These are phyloP conservation scores for Pollenia labialis DNA, from an alignment of 2,888 invertebrate genomes.

Conservation along the genomic window DNA sequence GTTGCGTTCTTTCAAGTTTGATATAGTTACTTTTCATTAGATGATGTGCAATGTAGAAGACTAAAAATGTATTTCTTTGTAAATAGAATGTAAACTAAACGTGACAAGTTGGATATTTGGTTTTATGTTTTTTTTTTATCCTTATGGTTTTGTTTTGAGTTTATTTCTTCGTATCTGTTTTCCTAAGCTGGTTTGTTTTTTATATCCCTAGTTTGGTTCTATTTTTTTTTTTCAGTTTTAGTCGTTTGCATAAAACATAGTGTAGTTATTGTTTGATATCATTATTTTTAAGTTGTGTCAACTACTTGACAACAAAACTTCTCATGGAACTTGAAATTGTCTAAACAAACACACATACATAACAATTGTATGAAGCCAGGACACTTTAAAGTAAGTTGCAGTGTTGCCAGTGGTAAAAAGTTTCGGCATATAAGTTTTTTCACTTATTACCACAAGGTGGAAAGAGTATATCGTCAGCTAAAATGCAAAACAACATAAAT, in stretches of 20 bases:
- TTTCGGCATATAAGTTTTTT: too few relatives aligned
- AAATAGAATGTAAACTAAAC: conserved; percentile 66
- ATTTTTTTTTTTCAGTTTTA: conserved; percentile 8
- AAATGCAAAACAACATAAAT: too few relatives aligned
- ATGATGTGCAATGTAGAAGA: conserved; percentile 42
- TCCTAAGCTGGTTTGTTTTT: conserved; percentile 17
- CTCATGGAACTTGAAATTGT: conserved; percentile 60
- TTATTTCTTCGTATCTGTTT: neutral
- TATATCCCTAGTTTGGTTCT: conserved; percentile 18
- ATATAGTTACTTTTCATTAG: conserved; percentile 67
- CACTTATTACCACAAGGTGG: too few relatives aligned
- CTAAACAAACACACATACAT: conserved; percentile 22
- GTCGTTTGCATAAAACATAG: conserved; percentile 63
- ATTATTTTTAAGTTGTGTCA: conserved; percentile 72
- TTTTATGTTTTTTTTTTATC: conserved; percentile 25
- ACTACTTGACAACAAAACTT: conserved; percentile 65
- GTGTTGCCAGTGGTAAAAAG: too few relatives aligned
- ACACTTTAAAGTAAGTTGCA: neutral
- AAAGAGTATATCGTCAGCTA: too few relatives aligned
- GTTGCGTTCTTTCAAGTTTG: conserved; percentile 49
- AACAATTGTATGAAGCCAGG: neutral
- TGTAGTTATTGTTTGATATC: conserved; percentile 67
- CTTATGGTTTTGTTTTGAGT: conserved; percentile 8
- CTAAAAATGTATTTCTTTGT: conserved; percentile 39
- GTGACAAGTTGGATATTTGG: conserved; percentile 59